Percentiles rank a stretch among this genome's conserved stretches.
These are phyloP conservation scores for Pristiophorus japonicus DNA, from an alignment of 2,113 vertebrate species.

Conservation along the genomic window DNA sequence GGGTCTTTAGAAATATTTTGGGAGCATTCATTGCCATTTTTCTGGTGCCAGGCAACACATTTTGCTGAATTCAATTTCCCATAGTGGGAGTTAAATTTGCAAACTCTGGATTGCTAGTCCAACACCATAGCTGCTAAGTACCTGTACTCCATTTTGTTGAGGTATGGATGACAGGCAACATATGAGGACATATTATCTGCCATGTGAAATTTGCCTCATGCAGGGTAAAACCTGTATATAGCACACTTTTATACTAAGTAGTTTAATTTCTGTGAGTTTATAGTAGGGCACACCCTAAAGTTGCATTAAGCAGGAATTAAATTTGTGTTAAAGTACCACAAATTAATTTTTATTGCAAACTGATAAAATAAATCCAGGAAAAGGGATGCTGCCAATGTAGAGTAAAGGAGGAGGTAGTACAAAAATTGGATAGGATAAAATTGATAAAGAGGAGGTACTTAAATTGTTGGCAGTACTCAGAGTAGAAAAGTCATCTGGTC, in stretches of 20 bases:
- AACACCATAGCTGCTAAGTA: too few species aligned
- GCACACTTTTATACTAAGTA: background rate
- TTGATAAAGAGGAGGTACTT: too few species aligned
- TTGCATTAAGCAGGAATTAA: background rate
- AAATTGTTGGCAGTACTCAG: too few species aligned
- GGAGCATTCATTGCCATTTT: background rate
- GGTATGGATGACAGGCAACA: too few species aligned
- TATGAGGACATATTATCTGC: background rate
- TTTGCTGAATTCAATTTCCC: background rate
- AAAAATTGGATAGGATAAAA: too few species aligned
- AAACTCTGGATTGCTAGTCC: too few species aligned
- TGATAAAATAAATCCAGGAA: background rate
- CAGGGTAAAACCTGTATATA: background rate
- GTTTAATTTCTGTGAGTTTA: background rate
- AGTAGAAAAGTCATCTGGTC: too few species aligned
- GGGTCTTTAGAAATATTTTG: background rate
- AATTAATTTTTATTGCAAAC: background rate
- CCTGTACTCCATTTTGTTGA: too few species aligned
- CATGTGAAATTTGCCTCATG: background rate
- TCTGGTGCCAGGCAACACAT: background rate
- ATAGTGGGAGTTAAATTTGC: background rate
- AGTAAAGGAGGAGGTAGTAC: too few species aligned
- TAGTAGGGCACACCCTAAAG: background rate
- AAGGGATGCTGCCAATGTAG: background rate
- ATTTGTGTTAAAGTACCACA: background rate